These are phyloP conservation scores for Paraescarpia echinospica DNA, from an alignment of 1,140 invertebrate species.

Conservation along the genomic window DNA sequence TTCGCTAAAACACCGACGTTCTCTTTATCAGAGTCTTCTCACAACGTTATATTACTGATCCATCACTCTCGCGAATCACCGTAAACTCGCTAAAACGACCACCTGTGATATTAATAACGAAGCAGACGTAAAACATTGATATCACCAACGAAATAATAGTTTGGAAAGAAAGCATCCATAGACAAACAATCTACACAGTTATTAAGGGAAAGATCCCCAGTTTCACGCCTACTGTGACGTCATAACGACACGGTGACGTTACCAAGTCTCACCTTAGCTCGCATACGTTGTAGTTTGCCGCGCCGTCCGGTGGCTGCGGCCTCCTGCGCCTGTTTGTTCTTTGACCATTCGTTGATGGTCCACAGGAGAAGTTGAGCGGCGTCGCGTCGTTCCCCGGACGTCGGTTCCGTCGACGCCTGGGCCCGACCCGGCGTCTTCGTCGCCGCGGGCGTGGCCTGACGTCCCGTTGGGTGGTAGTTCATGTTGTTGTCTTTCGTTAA, in stretches of 20 bases:
- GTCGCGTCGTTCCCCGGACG: neutral
- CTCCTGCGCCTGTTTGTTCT: neutral
- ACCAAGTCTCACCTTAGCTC: neutral
- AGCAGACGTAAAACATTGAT: too few species aligned
- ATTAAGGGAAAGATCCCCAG: neutral
- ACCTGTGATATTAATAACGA: too few species aligned
- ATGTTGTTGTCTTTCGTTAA: neutral
- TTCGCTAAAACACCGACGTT: too few species aligned
- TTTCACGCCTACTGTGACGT: neutral
- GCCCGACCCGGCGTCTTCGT: neutral
- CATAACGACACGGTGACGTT: neutral
- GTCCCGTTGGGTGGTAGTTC: neutral
- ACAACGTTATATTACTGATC: too few species aligned
- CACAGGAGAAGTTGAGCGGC: neutral
- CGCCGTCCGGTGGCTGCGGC: neutral
- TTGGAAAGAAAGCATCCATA: neutral
- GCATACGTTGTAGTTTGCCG: neutral
- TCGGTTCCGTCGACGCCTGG: neutral
- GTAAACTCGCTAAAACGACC: too few species aligned
- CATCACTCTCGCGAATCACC: too few species aligned
- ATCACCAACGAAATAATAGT: neutral
- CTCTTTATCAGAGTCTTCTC: too few species aligned
- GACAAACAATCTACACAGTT: neutral
- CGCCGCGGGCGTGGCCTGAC: too few species aligned
- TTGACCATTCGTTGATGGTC: neutral